These are phyloP conservation scores for Chondrosia reniformis DNA, from an alignment of 37 sponge, comb jelly and placozoan genomes.

Conservation along the genomic window DNA sequence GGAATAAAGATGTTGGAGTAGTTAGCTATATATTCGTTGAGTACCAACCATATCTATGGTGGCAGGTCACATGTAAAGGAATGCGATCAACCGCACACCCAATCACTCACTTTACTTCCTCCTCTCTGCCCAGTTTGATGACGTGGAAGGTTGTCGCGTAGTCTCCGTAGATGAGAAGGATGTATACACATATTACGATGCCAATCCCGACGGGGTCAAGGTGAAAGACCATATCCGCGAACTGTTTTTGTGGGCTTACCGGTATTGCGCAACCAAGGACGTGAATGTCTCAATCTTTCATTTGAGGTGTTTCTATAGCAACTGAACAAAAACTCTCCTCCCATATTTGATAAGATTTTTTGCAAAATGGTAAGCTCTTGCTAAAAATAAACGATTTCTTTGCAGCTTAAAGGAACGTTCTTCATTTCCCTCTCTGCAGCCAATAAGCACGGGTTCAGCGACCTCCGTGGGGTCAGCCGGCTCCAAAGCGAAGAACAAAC, in stretches of 20 bases:
- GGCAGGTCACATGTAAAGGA: constrained; percentile 95
- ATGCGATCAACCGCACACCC: constrained; percentile 90
- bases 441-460: constrained; percentile 23
- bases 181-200: constrained; percentile 22
- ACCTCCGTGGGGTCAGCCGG: constrained; percentile 15
- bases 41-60: too few species aligned
- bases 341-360: neutral
- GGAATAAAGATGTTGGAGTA: too few species aligned
- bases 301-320: too few species aligned
- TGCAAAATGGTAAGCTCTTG: neutral
- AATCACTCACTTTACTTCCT: neutral
- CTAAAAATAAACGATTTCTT: neutral
- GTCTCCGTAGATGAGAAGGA: constrained; percentile 58
- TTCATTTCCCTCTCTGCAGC: neutral
- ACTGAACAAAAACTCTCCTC: neutral
- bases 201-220: constrained; percentile 47
- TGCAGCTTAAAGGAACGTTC: too few species aligned
- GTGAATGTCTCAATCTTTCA: too few species aligned
- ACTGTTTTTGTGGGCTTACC: too few species aligned
- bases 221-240: constrained; percentile 46
- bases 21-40: too few species aligned
- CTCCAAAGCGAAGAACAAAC: neutral
- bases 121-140: constrained; percentile 52
- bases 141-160: constrained; percentile 50
- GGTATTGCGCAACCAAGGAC: too few species aligned